phyloP scores from a whole-genome alignment of 2,888 invertebrate genomes.

The Neoaliturus tenellus region DNA sequence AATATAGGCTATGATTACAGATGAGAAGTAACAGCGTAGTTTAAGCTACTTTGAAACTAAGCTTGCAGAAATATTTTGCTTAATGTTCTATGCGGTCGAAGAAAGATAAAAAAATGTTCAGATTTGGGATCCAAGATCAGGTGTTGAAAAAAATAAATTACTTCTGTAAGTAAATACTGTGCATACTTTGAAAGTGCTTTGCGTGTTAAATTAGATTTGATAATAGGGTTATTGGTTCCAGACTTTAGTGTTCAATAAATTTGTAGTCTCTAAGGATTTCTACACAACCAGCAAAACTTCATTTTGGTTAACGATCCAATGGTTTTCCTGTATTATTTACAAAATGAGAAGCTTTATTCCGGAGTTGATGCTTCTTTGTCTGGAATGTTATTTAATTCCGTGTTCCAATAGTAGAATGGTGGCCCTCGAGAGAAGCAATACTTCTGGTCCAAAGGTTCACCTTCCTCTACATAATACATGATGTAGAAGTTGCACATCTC shows the following conservation, averaged over 20 bases:
- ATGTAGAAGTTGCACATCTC: slow-evolving; percentile 98
- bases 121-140: not conserved
- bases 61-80: too few relatives aligned
- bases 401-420: slow-evolving; percentile 89
- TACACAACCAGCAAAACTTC: not conserved
- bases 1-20: too few relatives aligned
- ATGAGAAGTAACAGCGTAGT: too few relatives aligned
- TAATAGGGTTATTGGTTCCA: too few relatives aligned
- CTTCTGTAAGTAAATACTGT: not conserved
- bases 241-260: too few relatives aligned
- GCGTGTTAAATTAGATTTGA: too few relatives aligned
- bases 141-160: not conserved
- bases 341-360: slow-evolving; percentile 68
- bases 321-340: not conserved
- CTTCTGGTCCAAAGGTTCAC: slow-evolving; percentile 83
- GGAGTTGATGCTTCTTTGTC: slow-evolving; percentile 80
- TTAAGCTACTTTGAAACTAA: too few relatives aligned
- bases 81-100: too few relatives aligned
- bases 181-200: not conserved
- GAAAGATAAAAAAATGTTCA: too few relatives aligned
- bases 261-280: too few relatives aligned
- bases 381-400: slow-evolving; percentile 85
- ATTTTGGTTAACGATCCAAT: not conserved
- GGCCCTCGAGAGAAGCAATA: slow-evolving; percentile 92
- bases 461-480: slow-evolving; percentile 93